Evolutionary conservation across 1,140 invertebrate genomes (phyloP).

Genomic region (Lerema accius): DNA sequence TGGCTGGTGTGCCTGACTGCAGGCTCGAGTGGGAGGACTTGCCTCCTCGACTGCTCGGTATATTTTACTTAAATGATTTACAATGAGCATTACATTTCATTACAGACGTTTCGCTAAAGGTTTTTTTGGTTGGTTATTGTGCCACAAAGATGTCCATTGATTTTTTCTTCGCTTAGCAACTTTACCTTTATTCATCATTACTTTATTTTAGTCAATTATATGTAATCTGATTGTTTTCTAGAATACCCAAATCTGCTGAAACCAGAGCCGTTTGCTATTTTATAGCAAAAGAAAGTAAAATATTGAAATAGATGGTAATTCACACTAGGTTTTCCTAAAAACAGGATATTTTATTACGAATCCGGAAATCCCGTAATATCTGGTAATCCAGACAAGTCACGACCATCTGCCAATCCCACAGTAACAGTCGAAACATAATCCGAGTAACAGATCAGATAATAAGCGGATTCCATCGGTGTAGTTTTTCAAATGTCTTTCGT

Average conservation of each 20-base stretch:
- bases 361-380: slow-evolving; percentile 13
- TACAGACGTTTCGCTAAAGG: slow-evolving; percentile 3
- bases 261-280: too few species aligned
- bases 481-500: slow-evolving; percentile 14
- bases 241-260: too few species aligned
- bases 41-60: slow-evolving; percentile 40
- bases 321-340: slow-evolving; percentile 2
- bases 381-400: slow-evolving; percentile 20
- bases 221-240: too few species aligned
- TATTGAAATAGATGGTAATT: slow-evolving; percentile 10
- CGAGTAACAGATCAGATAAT: slow-evolving; percentile 25
- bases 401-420: slow-evolving; percentile 27
- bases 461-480: slow-evolving; percentile 10
- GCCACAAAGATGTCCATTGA: too few species aligned
- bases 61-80: slow-evolving; percentile 16
- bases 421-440: slow-evolving; percentile 23
- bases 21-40: slow-evolving; percentile 63
- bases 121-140: too few species aligned
- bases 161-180: too few species aligned
- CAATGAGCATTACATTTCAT: slow-evolving; percentile 11
- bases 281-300: too few species aligned
- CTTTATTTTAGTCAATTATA: too few species aligned
- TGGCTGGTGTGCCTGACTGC: slow-evolving; percentile 55
- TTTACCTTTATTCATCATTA: too few species aligned
- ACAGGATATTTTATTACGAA: slow-evolving; percentile 22